phyloP scores from a whole-genome alignment of 2,888 invertebrate genomes.

The Chloroclysta siterata region DNA sequence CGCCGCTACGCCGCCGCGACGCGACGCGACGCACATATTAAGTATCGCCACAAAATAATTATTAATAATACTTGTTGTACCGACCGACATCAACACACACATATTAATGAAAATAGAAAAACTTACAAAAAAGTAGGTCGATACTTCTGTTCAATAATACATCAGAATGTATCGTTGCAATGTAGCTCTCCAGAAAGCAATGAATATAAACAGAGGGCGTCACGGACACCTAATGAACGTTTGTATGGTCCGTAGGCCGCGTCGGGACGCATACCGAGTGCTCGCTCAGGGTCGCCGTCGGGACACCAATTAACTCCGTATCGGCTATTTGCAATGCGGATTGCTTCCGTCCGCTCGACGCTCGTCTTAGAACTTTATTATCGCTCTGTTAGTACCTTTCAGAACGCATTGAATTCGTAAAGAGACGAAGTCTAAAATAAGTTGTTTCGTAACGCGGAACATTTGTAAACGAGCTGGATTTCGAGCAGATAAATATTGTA shows the following conservation, averaged over 20 bases:
- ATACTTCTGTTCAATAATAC: no score
- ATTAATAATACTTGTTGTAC: not conserved
- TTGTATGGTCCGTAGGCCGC: no score
- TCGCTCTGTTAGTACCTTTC: not conserved
- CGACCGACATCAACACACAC: no score
- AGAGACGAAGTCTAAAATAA: not conserved
- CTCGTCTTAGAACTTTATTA: not conserved
- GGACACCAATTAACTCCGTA: not conserved
- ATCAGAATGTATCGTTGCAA: no score
- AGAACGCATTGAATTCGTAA: not conserved
- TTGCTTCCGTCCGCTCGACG: not conserved
- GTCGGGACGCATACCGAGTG: no score
- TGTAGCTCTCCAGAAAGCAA: no score
- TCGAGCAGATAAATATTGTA: no score
- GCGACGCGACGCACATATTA: slow-evolving; percentile 13
- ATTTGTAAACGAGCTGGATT: not conserved
- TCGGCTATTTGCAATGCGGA: not conserved
- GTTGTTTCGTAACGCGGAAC: not conserved
- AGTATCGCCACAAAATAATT: not conserved
- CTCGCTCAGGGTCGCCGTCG: no score
- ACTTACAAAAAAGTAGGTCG: no score
- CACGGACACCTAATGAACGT: no score
- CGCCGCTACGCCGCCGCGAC: slow-evolving; percentile 11
- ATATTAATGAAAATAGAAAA: no score
- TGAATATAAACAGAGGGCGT: no score